Conservation (phyloP, 35 echinoderm and acorn worm genomes). For the Lytechinus pictus region DNA sequence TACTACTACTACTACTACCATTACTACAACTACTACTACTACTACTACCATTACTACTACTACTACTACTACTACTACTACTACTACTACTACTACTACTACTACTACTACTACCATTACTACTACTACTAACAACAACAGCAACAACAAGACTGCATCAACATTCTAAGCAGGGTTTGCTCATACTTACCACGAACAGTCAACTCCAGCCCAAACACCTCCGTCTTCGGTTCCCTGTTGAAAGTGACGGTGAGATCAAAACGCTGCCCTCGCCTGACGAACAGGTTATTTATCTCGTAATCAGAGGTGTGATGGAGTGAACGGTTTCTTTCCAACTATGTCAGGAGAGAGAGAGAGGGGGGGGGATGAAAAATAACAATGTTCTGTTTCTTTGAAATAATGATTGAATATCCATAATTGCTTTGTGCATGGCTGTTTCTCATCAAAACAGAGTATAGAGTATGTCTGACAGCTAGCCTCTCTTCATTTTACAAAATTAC, state of each 20-base stretch:
- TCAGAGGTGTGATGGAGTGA: slow-evolving; percentile 44
- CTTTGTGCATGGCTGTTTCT: background rate
- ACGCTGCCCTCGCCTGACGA: slow-evolving; percentile 37
- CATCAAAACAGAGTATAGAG: background rate
- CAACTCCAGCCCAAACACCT: slow-evolving; percentile 38
- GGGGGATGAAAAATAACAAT: background rate
- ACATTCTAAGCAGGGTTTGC: background rate
- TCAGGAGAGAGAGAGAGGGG: background rate
- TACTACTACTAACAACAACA: too few species aligned
- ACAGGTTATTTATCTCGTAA: slow-evolving; percentile 34
- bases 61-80: too few species aligned
- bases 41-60: too few species aligned
- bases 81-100: too few species aligned
- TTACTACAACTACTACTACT: too few species aligned
- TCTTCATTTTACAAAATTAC: too few species aligned
- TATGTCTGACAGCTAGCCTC: too few species aligned
- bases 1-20: too few species aligned
- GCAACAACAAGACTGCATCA: too few species aligned
- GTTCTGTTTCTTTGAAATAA: too few species aligned
- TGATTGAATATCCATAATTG: too few species aligned
- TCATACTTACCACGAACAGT: slow-evolving; percentile 15
- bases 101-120: too few species aligned
- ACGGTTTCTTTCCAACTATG: slow-evolving; percentile 7
- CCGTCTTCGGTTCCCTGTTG: background rate
- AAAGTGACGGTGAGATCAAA: slow-evolving; percentile 44